phyloP scores from a whole-genome alignment of 2,888 invertebrate species.

The Ashinkailepas kermadecensis region DNA sequence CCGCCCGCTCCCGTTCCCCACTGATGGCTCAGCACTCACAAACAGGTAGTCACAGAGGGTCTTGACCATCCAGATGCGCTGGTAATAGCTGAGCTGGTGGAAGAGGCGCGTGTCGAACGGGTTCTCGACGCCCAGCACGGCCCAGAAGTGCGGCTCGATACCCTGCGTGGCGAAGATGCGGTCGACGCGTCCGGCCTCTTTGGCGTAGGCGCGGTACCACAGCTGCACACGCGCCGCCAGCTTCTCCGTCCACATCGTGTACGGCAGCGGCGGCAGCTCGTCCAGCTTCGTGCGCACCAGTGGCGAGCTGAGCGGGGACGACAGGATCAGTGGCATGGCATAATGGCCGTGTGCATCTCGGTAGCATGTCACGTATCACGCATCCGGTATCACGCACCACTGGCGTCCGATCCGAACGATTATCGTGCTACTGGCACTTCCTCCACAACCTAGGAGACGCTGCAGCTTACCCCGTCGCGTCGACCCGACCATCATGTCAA shows the following conservation, averaged over 20 bases:
- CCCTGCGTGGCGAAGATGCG: conserved; percentile 47
- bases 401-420: too few relatives aligned
- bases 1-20: too few relatives aligned
- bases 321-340: too few relatives aligned
- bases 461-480: too few relatives aligned
- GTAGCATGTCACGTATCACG: too few relatives aligned
- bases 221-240: conserved; percentile 44
- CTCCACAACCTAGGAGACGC: too few relatives aligned
- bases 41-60: conserved; percentile 48
- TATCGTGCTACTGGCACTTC: too few relatives aligned
- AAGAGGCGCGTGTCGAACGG: conserved; percentile 47
- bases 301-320: conserved; percentile 39
- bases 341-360: too few relatives aligned
- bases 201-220: conserved; percentile 49
- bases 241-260: conserved; percentile 50
- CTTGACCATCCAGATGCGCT: conserved; percentile 52
- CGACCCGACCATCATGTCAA: too few relatives aligned
- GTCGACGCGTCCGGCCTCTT: conserved; percentile 41
- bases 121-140: conserved; percentile 46
- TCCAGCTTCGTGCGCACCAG: conserved; percentile 42
- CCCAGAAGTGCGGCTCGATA: conserved; percentile 51
- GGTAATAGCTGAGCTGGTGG: conserved; percentile 48
- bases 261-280: conserved; percentile 51
- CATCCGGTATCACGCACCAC: too few relatives aligned
- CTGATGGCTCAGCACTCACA: conserved; percentile 37